phyloP scores from a whole-genome alignment of 1,140 invertebrate species.

The Micrasema longulum region DNA sequence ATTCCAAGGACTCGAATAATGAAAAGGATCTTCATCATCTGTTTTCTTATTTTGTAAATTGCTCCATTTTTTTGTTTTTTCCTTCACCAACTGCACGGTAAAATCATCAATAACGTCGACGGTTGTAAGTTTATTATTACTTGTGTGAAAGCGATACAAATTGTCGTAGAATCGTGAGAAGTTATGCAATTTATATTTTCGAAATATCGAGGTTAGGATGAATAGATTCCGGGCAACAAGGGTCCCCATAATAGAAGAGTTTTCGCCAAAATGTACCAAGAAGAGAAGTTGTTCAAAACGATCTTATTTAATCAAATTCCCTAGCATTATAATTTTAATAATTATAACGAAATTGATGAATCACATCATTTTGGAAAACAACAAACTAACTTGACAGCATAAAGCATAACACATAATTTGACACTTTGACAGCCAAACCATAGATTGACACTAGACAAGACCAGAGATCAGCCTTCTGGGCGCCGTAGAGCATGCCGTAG shows the following conservation, averaged over 20 bases:
- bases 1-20: conserved; percentile 24
- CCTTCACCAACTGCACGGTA: conserved; percentile 30
- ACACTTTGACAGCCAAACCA: no score
- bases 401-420: no score
- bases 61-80: conserved; percentile 43
- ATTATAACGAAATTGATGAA: background rate
- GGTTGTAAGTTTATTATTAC: conserved; percentile 35
- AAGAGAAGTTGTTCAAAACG: no score
- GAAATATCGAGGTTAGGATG: conserved; percentile 33
- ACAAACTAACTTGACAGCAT: no score
- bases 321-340: no score
- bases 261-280: no score
- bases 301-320: no score
- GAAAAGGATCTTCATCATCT: no score
- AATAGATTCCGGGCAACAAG: conserved; percentile 7
- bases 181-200: conserved; percentile 32
- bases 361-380: no score
- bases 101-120: conserved; percentile 46
- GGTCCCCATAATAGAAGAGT: conserved; percentile 3
- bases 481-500: no score
- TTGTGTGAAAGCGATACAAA: conserved; percentile 21
- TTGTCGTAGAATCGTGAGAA: conserved; percentile 9
- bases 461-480: no score
- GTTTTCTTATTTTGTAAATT: conserved; percentile 5
- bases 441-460: no score